Conservation (phyloP, 1,140 invertebrate species). For the Xylocopa sonorina region DNA sequence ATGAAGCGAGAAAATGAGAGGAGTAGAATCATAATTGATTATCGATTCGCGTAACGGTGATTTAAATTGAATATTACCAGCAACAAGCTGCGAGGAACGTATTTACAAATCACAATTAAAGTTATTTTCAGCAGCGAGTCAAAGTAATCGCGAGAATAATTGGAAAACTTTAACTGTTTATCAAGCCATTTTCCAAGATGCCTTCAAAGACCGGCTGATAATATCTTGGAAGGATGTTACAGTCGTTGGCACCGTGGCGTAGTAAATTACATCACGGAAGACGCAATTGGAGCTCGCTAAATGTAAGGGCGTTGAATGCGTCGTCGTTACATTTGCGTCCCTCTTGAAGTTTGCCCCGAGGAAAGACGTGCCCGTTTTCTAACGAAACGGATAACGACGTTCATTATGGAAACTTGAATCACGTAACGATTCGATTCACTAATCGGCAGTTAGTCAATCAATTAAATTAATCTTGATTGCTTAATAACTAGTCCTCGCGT, state of each 20-base stretch:
- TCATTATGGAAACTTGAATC: constrained; percentile 7
- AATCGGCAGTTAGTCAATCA: neutral
- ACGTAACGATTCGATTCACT: neutral
- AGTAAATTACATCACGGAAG: constrained; percentile 21
- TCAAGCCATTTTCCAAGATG: neutral
- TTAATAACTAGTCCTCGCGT: no score
- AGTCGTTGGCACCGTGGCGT: neutral
- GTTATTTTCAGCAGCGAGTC: constrained; percentile 9
- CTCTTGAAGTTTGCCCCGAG: neutral
- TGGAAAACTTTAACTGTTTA: constrained; percentile 52
- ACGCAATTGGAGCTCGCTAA: constrained; percentile 13
- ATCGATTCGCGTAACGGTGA: no score
- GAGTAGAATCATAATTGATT: no score
- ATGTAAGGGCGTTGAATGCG: constrained; percentile 27
- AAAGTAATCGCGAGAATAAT: constrained; percentile 32
- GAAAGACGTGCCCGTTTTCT: neutral
- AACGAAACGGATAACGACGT: neutral
- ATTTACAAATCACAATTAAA: constrained; percentile 38
- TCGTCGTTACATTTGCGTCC: neutral
- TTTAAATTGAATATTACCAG: no score
- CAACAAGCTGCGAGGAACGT: no score
- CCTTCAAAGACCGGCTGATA: neutral
- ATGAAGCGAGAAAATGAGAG: no score
- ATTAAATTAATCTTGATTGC: neutral
- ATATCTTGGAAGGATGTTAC: neutral